Conservation (phyloP, 2,888 invertebrate species). For the Ophion slaviceki region DNA sequence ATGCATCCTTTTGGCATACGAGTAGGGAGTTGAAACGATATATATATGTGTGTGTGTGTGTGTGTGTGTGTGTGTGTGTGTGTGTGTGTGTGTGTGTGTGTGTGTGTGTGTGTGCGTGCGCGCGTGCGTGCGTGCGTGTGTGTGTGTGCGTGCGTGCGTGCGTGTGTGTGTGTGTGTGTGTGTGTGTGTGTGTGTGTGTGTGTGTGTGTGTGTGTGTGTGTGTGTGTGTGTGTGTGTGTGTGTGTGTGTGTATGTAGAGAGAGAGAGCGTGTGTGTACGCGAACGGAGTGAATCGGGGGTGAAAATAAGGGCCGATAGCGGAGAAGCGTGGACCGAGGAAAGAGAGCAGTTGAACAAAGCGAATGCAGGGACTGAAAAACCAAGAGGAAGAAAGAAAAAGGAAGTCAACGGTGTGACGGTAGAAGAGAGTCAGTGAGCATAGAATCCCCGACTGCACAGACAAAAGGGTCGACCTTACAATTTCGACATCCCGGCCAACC, state of each 20-base stretch:
- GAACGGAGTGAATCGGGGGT: constrained; percentile 37
- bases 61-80: too few relatives aligned
- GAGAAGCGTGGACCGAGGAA: constrained; percentile 20
- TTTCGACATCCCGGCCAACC: background rate
- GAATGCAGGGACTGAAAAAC: constrained; percentile 35
- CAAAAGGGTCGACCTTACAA: constrained; percentile 24
- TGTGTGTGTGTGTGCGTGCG: too few relatives aligned
- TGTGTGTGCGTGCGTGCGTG: too few relatives aligned
- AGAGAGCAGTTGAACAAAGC: constrained; percentile 23
- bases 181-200: too few relatives aligned
- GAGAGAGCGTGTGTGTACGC: constrained; percentile 31
- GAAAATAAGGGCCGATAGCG: constrained; percentile 44
- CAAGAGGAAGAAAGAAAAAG: constrained; percentile 23
- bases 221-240: too few relatives aligned
- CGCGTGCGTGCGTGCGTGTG: too few relatives aligned
- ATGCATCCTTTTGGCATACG: constrained; percentile 74
- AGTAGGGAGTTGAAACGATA: constrained; percentile 56
- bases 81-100: too few relatives aligned
- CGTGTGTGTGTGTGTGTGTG: too few relatives aligned
- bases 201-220: too few relatives aligned
- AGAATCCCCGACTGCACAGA: constrained; percentile 42
- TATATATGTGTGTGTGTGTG: background rate
- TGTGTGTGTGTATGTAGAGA: too few relatives aligned
- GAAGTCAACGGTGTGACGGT: constrained; percentile 42
- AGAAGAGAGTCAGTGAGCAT: constrained; percentile 47